Evolutionary conservation across 2,888 invertebrate genomes (phyloP).

Genomic region (Philaethria dido): DNA sequence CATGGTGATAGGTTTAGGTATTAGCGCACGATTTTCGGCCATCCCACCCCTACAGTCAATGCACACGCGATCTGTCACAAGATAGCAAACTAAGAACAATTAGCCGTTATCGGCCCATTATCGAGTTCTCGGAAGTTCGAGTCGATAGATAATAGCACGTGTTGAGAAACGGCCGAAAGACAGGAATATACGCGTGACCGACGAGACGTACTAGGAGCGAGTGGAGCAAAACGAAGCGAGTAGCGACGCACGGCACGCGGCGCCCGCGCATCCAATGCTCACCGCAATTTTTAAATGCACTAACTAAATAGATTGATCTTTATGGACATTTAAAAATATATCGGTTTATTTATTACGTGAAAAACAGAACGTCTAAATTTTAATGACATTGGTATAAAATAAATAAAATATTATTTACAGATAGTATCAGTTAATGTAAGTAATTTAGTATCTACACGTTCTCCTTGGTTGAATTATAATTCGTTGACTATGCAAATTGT

Average conservation of each 20-base stretch:
- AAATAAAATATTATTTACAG: neutral
- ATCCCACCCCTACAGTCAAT: slow-evolving; percentile 63
- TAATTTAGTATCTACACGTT: neutral
- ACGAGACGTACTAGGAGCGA: slow-evolving; percentile 59
- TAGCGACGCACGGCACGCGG: slow-evolving; percentile 43
- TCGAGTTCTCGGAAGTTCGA: slow-evolving; percentile 61
- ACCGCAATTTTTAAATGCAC: slow-evolving; percentile 40
- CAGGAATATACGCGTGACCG: slow-evolving; percentile 58
- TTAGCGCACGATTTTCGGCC: slow-evolving; percentile 73
- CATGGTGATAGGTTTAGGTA: slow-evolving; percentile 66
- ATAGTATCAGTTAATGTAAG: neutral
- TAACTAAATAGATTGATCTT: slow-evolving; percentile 39
- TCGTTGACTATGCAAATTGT: slow-evolving; percentile 1
- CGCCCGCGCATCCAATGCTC: slow-evolving; percentile 48
- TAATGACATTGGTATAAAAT: neutral
- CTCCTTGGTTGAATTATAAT: slow-evolving; percentile 9
- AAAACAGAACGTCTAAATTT: neutral
- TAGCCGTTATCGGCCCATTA: slow-evolving; percentile 70
- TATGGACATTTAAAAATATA: slow-evolving; percentile 19
- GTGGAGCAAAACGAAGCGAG: slow-evolving; percentile 49
- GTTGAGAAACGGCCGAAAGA: slow-evolving; percentile 46
- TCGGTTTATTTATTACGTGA: neutral
- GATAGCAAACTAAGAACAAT: slow-evolving; percentile 53
- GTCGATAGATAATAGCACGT: slow-evolving; percentile 53
- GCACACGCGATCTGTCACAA: slow-evolving; percentile 58